Evolutionary conservation across 1,140 invertebrate genomes (phyloP).

Genomic region (Drosophila eugracilis): DNA sequence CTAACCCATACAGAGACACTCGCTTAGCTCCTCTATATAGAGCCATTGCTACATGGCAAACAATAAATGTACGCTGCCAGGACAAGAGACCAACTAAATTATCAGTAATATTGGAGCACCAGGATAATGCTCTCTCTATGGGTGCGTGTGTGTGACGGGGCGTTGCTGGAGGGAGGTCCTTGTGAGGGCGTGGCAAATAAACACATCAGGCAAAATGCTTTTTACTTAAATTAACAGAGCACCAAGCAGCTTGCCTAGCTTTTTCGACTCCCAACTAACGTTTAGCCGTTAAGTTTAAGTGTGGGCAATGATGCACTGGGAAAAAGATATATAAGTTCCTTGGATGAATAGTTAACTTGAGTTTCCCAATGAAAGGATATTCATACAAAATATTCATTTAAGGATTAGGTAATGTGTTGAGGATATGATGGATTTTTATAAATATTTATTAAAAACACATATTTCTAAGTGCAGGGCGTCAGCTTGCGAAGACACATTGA

Average conservation of each 20-base stretch:
- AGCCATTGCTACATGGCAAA: constrained; percentile 65
- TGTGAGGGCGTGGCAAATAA: constrained; percentile 75
- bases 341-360: neutral
- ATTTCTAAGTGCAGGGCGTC: neutral
- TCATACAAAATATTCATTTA: no score
- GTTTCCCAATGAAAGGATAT: no score
- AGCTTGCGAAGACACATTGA: neutral
- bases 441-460: no score
- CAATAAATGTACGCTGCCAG: constrained; percentile 69
- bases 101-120: constrained; percentile 72
- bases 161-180: constrained; percentile 13
- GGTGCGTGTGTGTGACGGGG: constrained; percentile 22
- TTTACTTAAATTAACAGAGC: constrained; percentile 80
- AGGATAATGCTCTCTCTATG: constrained; percentile 31
- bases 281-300: constrained; percentile 64
- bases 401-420: no score
- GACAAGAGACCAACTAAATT: constrained; percentile 82
- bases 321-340: constrained; percentile 1
- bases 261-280: constrained; percentile 65
- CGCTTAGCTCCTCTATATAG: constrained; percentile 34
- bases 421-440: no score
- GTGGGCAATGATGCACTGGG: constrained; percentile 19
- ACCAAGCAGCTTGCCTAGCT: constrained; percentile 64
- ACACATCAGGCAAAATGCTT: constrained; percentile 81
- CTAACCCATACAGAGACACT: constrained; percentile 18